These are phyloP conservation scores for Palythoa grandiflora DNA, from an alignment of 92 coral and sea anemone genomes.

Conservation along the genomic window DNA sequence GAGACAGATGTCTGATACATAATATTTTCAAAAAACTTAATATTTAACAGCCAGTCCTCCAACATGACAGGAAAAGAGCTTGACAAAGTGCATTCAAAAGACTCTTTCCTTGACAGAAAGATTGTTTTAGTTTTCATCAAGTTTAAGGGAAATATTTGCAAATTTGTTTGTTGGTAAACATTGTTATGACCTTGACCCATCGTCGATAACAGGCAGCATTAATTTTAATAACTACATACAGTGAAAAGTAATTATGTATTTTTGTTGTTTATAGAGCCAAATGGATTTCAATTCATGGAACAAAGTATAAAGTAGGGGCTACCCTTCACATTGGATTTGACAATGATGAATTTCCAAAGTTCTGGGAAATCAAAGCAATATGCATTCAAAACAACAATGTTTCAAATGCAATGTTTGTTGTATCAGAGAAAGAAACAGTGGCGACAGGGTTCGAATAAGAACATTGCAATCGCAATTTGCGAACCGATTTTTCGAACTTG, in stretches of 20 bases:
- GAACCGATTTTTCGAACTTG: too few species aligned
- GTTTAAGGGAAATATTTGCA: too few species aligned
- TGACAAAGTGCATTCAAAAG: too few species aligned
- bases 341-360: constrained; percentile 63
- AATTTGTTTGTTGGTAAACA: too few species aligned
- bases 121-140: too few species aligned
- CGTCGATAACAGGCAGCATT: background rate
- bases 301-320: constrained; percentile 63
- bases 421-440: constrained; percentile 54
- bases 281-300: constrained; percentile 67
- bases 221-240: background rate
- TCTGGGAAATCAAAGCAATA: constrained; percentile 57
- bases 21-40: too few species aligned
- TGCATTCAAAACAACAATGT: constrained; percentile 51
- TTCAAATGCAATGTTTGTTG: constrained; percentile 59
- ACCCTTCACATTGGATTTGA: constrained; percentile 64
- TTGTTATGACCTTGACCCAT: background rate
- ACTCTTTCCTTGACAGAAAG: too few species aligned
- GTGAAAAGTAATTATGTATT: background rate
- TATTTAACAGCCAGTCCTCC: too few species aligned
- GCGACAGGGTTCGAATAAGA: too few species aligned
- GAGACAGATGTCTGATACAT: too few species aligned
- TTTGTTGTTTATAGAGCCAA: constrained; percentile 48
- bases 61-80: too few species aligned
- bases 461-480: too few species aligned